Base-by-base conservation (phyloP, 2,113 vertebrate genomes). In the Hipposideros armiger region DNA sequence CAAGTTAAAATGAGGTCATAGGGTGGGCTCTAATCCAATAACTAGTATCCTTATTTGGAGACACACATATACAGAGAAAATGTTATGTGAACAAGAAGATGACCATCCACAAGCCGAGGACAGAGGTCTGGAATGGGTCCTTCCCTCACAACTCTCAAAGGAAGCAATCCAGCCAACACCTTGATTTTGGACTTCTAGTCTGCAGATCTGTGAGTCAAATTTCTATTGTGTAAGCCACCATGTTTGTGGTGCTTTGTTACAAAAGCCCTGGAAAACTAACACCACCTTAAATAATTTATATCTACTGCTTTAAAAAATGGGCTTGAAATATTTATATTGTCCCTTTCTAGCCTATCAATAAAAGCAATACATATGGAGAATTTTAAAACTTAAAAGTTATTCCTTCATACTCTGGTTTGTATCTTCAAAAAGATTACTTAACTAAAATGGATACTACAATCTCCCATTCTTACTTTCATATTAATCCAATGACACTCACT, bases 341-440 rank as follows among this genome's bases (percentile, higher is more conserved):
- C 32, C 26, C 28, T 66, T 85, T 95, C 58, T 86, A 89, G 19
- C 42, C 42, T 93, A 56, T 28, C 16, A 88, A 76, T 64, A 92
- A 87, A 94, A 94, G 11, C 42, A 82, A 19, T 36, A 86, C 32
- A 84, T 26, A 92, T 0, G 82, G 30, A 84, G n/a, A 69, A 83
- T 26, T 82, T 81, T 40, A 52, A 93, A 88, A 92, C 15, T 69
- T 73, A 78, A 84, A 52, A 90, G 87, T 69, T 42, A 91, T 74
- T 81, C 19, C 26, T 91, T 69, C 67, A 11, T 42, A 45, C 66
- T 82, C 52, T 81, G 15, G 50, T 84, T 58, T 87, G 1, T 32
- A 54, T 82, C 45, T 90, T 47, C 28, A 67, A 89, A 83, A 69
- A 28, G 8, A 81, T 78, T 56, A 88, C 32, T 47, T 16, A 88